A percentile compares a stretch with the other conserved stretches of the same genome.
These are phyloP conservation scores for Rattus rattus DNA, from an alignment of 2,113 vertebrate genomes.

Conservation along the genomic window DNA sequence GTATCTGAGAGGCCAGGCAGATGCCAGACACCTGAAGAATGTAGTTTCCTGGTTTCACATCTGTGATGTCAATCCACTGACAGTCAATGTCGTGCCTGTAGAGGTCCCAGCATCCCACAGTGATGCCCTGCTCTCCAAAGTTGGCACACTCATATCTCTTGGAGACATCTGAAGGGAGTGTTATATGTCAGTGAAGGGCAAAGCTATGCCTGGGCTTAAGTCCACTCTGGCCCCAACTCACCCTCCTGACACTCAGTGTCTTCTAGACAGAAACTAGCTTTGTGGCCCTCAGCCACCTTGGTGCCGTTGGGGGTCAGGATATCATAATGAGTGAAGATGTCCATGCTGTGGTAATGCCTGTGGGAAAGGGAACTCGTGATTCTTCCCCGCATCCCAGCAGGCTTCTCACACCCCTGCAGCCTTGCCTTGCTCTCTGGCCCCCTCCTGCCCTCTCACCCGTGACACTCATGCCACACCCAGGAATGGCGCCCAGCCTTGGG, in stretches of 20 bases:
- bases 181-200: not conserved
- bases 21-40: slow-evolving; percentile 92
- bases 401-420: not conserved
- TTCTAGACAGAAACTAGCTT: slow-evolving; percentile 99
- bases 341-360: slow-evolving; percentile 99
- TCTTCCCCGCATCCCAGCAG: not conserved
- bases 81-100: slow-evolving; percentile 99
- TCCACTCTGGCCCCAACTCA: slow-evolving; percentile 78
- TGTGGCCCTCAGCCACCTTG: slow-evolving; percentile 98
- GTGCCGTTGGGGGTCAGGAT: slow-evolving; percentile 94
- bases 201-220: not conserved
- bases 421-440: not conserved
- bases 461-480: slow-evolving; percentile 99
- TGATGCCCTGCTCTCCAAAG: slow-evolving; percentile 99
- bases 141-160: slow-evolving; percentile 98
- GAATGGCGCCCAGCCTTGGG: slow-evolving; percentile 97
- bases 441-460: slow-evolving; percentile 88
- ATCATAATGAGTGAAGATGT: slow-evolving; percentile 98
- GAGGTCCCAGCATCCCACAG: slow-evolving; percentile 98
- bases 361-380: not conserved
- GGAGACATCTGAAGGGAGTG: slow-evolving; percentile 88
- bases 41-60: slow-evolving; percentile 97
- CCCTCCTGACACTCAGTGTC: slow-evolving; percentile 96
- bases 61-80: slow-evolving; percentile 98
- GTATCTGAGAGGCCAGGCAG: not conserved